Base-by-base conservation (phyloP, 2,888 invertebrate species). In the Hydraecia micacea region DNA sequence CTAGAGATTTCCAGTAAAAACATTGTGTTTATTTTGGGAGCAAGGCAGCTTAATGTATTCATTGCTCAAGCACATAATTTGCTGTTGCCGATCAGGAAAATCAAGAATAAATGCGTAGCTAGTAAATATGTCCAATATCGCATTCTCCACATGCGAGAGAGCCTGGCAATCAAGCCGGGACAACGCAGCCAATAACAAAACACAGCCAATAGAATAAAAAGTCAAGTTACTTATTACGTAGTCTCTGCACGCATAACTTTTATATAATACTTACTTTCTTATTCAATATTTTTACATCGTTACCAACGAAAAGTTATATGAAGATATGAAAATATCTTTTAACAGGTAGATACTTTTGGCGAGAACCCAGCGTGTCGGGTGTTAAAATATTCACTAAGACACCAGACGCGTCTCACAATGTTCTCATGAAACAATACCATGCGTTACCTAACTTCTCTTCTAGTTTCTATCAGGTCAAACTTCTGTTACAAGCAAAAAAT, bases 251-350 rank as follows among this genome's bases (percentile, higher is more conserved):
- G 77, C 83, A 77, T 83, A 85, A 78, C 86, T 77, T 86, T 87
- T 86, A 87, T 78, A 71, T 87, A 87, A 87, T 87, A 81, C 77
- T 80, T 76, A 86, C 86, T 87, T 87, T 87, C 87, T 86, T 87
- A 79, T 87, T 81, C 79, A 86, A 87, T 87, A 87, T 76, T 79
- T 85, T 85, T 77, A 79, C 76, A 62, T 73, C 72, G 76, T 79
- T 75, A 81, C 77, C 79, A 77, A 77, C 75, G 65, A 80, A 83
- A 85, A 75, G 66, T 79, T 69, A 80, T 74, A 77, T 42, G 55
- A 66, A 80, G 69, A 77, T 79, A 81, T 72, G 73, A 81, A 80
- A 81, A 84, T 79, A 81, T 81, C 39, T 85, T 78, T 75, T 79
- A 78, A 81, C 83, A 85, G 84, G 81, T 81, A 78, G 71, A 81